Percentiles rank a stretch among this genome's conserved stretches.
Evolutionary conservation across 30 jellyfish, hydroid and myxozoan genomes (phyloP).

Genomic region (Aurelia sp.): DNA sequence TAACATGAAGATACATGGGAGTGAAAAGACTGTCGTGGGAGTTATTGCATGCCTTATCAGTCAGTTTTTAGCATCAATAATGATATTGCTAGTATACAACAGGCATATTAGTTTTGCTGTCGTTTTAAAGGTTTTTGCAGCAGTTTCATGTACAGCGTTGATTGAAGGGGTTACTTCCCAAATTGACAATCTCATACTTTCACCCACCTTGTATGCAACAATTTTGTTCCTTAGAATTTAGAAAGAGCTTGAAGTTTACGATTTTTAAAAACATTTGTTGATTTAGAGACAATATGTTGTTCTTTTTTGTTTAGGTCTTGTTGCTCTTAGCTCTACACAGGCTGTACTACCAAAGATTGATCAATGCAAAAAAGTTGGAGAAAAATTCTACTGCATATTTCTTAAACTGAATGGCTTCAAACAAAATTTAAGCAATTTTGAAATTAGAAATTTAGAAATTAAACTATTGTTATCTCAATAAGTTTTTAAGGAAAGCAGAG

Average conservation of each 20-base stretch:
- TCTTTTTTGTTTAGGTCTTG: not conserved
- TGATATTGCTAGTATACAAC: slow-evolving; percentile 1
- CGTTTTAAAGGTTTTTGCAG: not conserved
- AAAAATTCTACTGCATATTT: no score
- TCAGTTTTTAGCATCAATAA: slow-evolving; percentile 48
- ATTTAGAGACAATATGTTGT: not conserved
- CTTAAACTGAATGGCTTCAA: no score
- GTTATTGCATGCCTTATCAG: slow-evolving; percentile 52
- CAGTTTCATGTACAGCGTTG: slow-evolving; percentile 37
- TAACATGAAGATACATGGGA: slow-evolving; percentile 59
- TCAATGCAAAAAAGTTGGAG: no score
- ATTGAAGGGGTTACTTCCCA: slow-evolving; percentile 82
- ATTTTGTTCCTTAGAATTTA: slow-evolving; percentile 1
- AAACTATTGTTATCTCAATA: no score
- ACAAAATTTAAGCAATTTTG: no score
- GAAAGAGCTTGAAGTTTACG: not conserved
- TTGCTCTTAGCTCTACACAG: no score
- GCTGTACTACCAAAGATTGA: no score
- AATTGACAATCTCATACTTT: slow-evolving; percentile 86
- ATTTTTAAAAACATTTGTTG: not conserved
- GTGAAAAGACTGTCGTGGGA: slow-evolving; percentile 80
- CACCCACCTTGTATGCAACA: slow-evolving; percentile 61
- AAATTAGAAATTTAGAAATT: no score
- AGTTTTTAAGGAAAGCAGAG: no score
- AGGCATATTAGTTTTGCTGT: slow-evolving; percentile 6